These are phyloP conservation scores for Zaprionus davidi DNA, from an alignment of 1,140 invertebrate species.

Conservation along the genomic window DNA sequence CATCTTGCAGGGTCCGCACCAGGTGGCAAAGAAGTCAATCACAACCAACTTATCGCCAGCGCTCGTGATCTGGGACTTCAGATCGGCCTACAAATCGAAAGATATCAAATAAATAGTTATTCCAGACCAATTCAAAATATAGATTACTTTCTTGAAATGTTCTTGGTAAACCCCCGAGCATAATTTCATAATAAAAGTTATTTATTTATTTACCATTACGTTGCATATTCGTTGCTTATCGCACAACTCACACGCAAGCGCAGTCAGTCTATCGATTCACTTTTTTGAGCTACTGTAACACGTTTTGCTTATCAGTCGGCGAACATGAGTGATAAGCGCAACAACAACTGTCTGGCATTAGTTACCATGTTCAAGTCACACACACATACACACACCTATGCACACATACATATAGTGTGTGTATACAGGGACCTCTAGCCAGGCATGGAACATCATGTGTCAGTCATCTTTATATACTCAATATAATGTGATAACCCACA, in stretches of 20 bases:
- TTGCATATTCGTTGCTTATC: background rate
- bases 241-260: background rate
- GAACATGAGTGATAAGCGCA: constrained; percentile 40
- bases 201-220: background rate
- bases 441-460: background rate
- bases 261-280: constrained; percentile 27
- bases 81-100: constrained; percentile 87
- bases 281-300: constrained; percentile 38
- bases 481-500: background rate
- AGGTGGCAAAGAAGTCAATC: constrained; percentile 92
- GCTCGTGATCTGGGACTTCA: constrained; percentile 89
- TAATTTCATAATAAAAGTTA: constrained; percentile 10
- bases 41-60: constrained; percentile 94
- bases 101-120: constrained; percentile 39
- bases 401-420: background rate
- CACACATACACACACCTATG: no score
- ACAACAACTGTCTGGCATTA: constrained; percentile 31
- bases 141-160: background rate
- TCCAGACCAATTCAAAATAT: constrained; percentile 7
- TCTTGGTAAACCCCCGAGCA: background rate
- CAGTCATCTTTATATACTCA: constrained; percentile 9
- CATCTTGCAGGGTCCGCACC: constrained; percentile 97
- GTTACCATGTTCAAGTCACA: constrained; percentile 10
- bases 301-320: constrained; percentile 28
- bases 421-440: background rate